These are phyloP conservation scores for Tenthredo notha DNA, from an alignment of 2,888 invertebrate genomes.

Conservation along the genomic window DNA sequence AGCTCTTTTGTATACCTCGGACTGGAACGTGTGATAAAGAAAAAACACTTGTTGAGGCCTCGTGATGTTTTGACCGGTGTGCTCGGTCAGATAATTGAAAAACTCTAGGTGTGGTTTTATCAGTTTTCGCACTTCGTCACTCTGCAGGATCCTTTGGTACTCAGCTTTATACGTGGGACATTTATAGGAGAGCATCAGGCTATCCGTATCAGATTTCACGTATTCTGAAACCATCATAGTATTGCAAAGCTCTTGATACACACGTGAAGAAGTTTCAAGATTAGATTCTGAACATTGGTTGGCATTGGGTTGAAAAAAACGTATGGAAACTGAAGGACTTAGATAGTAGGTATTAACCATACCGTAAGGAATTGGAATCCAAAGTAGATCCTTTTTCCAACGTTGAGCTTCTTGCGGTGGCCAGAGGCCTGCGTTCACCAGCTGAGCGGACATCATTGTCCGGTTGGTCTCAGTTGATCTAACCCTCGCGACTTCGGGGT, in stretches of 20 bases:
- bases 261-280: background rate
- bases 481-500: constrained; percentile 73
- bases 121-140: background rate
- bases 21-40: background rate
- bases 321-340: background rate
- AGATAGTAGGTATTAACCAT: background rate
- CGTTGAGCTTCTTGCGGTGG: constrained; percentile 68
- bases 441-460: constrained; percentile 79
- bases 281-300: background rate
- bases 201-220: background rate
- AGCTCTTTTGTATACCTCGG: background rate
- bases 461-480: constrained; percentile 79
- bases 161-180: constrained; percentile 13
- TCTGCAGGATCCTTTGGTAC: constrained; percentile 3
- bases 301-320: background rate
- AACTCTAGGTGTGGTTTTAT: constrained; percentile 30
- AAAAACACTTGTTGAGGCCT: constrained; percentile 27
- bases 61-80: constrained; percentile 49
- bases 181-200: constrained; percentile 1
- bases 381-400: constrained; percentile 76
- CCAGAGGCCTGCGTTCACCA: constrained; percentile 79
- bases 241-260: background rate
- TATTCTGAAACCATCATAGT: background rate
- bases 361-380: constrained; percentile 67
- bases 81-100: constrained; percentile 46